Base-by-base conservation (phyloP, 2,888 invertebrate genomes). In the Brenthis ino region DNA sequence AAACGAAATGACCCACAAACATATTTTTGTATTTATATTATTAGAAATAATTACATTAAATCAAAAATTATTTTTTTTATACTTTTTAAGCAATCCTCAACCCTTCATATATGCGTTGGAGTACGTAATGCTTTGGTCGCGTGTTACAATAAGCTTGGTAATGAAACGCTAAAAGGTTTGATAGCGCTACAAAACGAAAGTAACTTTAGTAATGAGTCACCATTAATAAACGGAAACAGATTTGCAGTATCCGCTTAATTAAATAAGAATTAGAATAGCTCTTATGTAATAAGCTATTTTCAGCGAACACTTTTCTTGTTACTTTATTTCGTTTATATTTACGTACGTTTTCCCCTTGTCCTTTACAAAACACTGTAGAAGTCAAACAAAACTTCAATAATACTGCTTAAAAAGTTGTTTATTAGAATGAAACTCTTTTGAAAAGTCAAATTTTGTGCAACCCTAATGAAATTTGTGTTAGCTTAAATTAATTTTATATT, bases 161-260 rank as follows among this genome's bases (percentile, higher is more conserved):
- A 73, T 73, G 67, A 74, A 77, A 72, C 75, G 72, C 70, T 77
- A 76, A 76, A 75, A 75, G 77, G 74, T 72, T 70, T 70, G 74
- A 74, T 76, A 75, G 72, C 74, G 67, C 68, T 72, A 73, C 67
- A 65, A 68, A 71, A 74, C 48, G 66, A 65, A 65, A 66, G 57
- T 55, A 28, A 72, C 70, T 65, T 72, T 72, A 68, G 51, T 72
- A 75, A 75, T 75, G 69, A 74, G 66, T 75, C 74, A 76, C 70
- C 57, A 55, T 43, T 70, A 69, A 67, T 64, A 68, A 70, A 57
- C 64, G 48, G 47, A 56, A 56, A 60, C n/a, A 24, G 65, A 65
- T 63, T 65, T 47, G 65, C 66, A 65, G 57, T 53, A 51, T 63
- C 65, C 66, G 65, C 28, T 53, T 24, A 63, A 57, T 64, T 60